phyloP scores from a whole-genome alignment of 2,113 vertebrate species.

The Conger conger region DNA sequence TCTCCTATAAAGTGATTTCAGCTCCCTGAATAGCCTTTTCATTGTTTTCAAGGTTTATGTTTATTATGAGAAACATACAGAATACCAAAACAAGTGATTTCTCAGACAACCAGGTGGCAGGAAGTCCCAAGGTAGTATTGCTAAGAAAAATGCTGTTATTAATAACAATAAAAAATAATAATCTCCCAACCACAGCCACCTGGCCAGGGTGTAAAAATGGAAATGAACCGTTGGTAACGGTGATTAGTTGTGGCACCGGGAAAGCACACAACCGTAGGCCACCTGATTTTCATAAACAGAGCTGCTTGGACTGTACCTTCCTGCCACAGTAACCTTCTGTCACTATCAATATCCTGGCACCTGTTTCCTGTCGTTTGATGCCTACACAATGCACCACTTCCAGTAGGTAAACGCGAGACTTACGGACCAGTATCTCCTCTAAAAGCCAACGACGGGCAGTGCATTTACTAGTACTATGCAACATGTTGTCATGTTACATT shows the following conservation, averaged over 20 bases:
- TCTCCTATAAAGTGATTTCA: neutral
- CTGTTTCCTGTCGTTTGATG: conserved; percentile 70
- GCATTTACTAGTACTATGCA: conserved; percentile 27
- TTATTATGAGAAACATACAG: neutral
- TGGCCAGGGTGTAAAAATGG: conserved; percentile 71
- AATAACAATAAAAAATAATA: conserved; percentile 53
- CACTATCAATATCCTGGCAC: conserved; percentile 73
- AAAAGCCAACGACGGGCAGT: conserved; percentile 39
- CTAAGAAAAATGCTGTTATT: conserved; percentile 38
- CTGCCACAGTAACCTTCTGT: conserved; percentile 54
- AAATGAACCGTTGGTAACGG: conserved; percentile 63
- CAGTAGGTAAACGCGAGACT: conserved; percentile 45
- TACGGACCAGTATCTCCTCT: conserved; percentile 39
- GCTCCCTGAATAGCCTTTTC: neutral
- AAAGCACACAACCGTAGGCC: conserved; percentile 60
- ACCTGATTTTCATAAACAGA: conserved; percentile 64
- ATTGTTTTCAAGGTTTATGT: neutral
- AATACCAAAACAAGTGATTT: conserved; percentile 27
- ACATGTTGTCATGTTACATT: conserved; percentile 16
- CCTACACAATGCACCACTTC: conserved; percentile 37
- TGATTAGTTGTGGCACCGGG: conserved; percentile 78
- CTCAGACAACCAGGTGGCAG: conserved; percentile 46
- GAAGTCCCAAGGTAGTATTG: conserved; percentile 35
- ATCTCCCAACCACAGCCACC: conserved; percentile 72
- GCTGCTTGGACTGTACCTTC: conserved; percentile 54